Evolutionary conservation across 2,797 vertebrate genomes (phyloP).

Genomic region (Neoniphon sammara): DNA sequence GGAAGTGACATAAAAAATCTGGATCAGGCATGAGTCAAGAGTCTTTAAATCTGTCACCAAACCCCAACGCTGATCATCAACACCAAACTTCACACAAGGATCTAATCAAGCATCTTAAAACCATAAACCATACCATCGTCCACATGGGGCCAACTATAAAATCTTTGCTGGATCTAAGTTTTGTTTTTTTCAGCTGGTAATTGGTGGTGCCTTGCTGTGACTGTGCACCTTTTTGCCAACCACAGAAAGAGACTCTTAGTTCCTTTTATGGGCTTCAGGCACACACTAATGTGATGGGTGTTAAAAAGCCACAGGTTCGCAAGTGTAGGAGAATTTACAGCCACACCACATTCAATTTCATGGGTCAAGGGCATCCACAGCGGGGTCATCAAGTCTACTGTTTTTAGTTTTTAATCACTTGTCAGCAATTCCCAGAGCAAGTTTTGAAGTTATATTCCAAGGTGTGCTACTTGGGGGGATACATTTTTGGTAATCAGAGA

Average conservation of each 20-base stretch:
- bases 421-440: slow-evolving; percentile 54
- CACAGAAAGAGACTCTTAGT: slow-evolving; percentile 45
- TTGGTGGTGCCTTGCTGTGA: slow-evolving; percentile 65
- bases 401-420: slow-evolving; percentile 60
- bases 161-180: slow-evolving; percentile 48
- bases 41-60: slow-evolving; percentile 40
- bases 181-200: slow-evolving; percentile 55
- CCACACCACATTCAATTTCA: slow-evolving; percentile 71
- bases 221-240: slow-evolving; percentile 54
- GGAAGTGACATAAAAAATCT: slow-evolving; percentile 22
- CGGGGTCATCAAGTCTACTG: slow-evolving; percentile 60
- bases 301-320: slow-evolving; percentile 69
- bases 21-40: slow-evolving; percentile 11
- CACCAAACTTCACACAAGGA: slow-evolving; percentile 47
- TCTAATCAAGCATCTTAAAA: slow-evolving; percentile 41
- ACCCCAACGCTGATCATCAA: slow-evolving; percentile 11
- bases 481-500: slow-evolving; percentile 20
- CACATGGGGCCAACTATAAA: slow-evolving; percentile 59
- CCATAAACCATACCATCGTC: slow-evolving; percentile 35
- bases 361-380: slow-evolving; percentile 65
- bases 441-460: slow-evolving; percentile 32
- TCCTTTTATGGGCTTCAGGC: slow-evolving; percentile 65
- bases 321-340: slow-evolving; percentile 66
- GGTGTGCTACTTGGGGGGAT: background rate
- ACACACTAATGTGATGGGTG: slow-evolving; percentile 66